Evolutionary conservation across 92 coral and sea anemone species (phyloP).

Genomic region (Hydrozoanthus gracilis): DNA sequence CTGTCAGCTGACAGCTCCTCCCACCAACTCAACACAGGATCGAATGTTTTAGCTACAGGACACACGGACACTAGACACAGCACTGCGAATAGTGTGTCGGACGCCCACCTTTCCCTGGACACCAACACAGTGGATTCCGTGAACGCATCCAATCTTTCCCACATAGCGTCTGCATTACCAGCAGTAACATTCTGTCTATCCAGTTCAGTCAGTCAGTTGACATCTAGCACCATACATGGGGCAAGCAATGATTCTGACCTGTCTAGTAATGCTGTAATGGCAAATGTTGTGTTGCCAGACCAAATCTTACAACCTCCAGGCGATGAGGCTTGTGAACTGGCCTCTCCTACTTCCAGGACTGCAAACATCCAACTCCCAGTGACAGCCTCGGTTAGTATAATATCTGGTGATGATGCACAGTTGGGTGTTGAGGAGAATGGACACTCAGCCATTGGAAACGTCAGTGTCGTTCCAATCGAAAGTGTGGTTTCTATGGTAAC

Average conservation of each 20-base stretch:
- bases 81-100: background rate
- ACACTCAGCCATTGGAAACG: constrained; percentile 24
- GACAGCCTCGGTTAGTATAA: constrained; percentile 45
- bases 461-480: background rate
- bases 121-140: constrained; percentile 1
- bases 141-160: constrained; percentile 15
- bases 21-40: constrained; percentile 14
- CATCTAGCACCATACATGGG: constrained; percentile 38
- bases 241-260: constrained; percentile 43
- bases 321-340: constrained; percentile 74
- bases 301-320: constrained; percentile 87
- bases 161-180: constrained; percentile 21
- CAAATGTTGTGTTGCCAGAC: constrained; percentile 92
- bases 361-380: constrained; percentile 46
- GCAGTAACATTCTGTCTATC: constrained; percentile 29
- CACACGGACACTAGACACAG: constrained; percentile 11
- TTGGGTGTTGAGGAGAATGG: background rate
- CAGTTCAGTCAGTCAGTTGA: constrained; percentile 19
- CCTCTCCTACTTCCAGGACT: constrained; percentile 55
- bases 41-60: background rate
- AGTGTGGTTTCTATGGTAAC: constrained; percentile 26
- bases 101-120: background rate
- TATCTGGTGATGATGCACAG: constrained; percentile 25
- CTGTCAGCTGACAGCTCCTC: background rate
- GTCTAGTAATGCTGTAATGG: constrained; percentile 68